A percentile compares a stretch with the other conserved stretches of the same genome.
Conservation (phyloP, 2,113 vertebrate species). For the Pituophis catenifer region DNA sequence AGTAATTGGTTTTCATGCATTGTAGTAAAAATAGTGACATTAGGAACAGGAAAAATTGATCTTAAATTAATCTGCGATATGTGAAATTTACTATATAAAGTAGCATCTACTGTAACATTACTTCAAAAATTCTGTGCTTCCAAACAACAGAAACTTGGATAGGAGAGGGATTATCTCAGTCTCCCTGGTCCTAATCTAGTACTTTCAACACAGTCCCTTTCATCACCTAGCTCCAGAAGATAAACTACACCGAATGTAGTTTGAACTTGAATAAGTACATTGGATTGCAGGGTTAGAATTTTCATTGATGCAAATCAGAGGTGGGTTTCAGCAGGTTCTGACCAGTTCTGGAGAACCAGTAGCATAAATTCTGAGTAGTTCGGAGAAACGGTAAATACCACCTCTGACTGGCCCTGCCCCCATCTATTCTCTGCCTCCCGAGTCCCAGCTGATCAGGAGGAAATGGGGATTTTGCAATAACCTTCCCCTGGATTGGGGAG, state of each 20-base stretch:
- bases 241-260: background rate
- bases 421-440: no score
- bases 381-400: no score
- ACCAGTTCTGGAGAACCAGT: no score
- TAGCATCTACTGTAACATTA: background rate
- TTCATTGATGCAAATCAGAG: background rate
- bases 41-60: background rate
- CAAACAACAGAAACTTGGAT: background rate
- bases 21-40: background rate
- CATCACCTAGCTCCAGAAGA: background rate
- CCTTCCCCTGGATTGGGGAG: no score
- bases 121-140: background rate
- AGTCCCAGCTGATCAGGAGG: no score
- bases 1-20: background rate
- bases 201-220: background rate
- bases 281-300: background rate
- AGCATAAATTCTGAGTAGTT: no score
- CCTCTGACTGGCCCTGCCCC: no score
- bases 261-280: background rate
- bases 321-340: no score
- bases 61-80: background rate
- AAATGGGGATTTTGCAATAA: no score
- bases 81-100: background rate
- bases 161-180: background rate
- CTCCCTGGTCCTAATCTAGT: background rate